Base-by-base conservation (phyloP, 2,113 vertebrate genomes). In the Gadus macrocephalus region DNA sequence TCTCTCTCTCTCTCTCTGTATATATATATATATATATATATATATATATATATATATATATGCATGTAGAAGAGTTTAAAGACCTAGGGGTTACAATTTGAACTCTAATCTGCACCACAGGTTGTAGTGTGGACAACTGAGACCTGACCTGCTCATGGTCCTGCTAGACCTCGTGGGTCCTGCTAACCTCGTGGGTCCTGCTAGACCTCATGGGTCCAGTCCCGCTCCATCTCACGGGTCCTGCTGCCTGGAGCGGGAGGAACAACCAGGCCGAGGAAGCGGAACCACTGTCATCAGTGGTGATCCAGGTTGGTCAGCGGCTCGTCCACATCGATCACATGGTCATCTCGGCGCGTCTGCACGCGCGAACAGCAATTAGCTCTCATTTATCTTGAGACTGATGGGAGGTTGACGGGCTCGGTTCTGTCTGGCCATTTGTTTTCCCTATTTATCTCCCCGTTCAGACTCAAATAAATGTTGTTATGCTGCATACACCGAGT, bases 321-420 rank as follows among this genome's bases (percentile, higher is more conserved):
- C 92, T 94, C 93, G 92, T 92, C 93, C 92, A 95, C 94, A 95
- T 92, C 92, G 92, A 93, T 94, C 92, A 92, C 91, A 94, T 93
- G 91, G 92, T 91, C 92, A 83, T 76, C 73, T 78, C 53, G 53
- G 63, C 19, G 68, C 68, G 89, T 87, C 87, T 88, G 90, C 93
- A 91, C 91, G 87, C 87, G 87, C 91, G 86, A 90, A 93, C 93
- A 90, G 91, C 91, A 93, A 94, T 95, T 93, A 95, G 92, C 93
- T 94, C 89, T 17, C 73, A 83, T 80, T 83, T 76, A 86, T 81
- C 85, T 73, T 77, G 56, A 35, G 74, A 77, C 70, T 68, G n/a
- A 63, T 62, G 64, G 31, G 73, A 67, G 64, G 15, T 9, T 49
- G 42, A 14, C 42, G 12, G 42, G 42, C 7, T 49, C 69, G 75